phyloP scores from a whole-genome alignment of 2,797 vertebrate species.

The Oryzias sinensis region DNA sequence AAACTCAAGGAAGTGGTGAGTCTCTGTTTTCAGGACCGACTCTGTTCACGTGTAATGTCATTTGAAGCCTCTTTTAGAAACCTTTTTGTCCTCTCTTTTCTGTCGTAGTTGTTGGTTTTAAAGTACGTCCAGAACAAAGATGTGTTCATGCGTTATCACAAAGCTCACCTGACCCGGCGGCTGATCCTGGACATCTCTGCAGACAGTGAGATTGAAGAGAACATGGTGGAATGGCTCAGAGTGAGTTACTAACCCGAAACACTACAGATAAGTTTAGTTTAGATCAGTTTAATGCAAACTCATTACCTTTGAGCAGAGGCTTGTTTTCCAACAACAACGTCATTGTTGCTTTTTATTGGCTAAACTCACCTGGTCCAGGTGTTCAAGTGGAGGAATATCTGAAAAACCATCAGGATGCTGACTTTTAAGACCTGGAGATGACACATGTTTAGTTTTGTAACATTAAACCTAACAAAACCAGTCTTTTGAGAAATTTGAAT shows the following conservation, averaged over 20 bases:
- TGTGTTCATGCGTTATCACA: conserved; percentile 98
- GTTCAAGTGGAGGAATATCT: too few relatives aligned
- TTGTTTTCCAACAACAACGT: too few relatives aligned
- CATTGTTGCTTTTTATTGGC: too few relatives aligned
- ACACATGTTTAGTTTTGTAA: too few relatives aligned
- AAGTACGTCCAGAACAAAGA: conserved; percentile 99
- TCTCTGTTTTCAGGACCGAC: not conserved
- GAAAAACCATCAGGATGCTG: too few relatives aligned
- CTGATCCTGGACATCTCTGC: conserved; percentile 97
- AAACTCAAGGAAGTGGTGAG: conserved; percentile 97
- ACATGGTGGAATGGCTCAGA: conserved; percentile 98
- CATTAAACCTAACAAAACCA: too few relatives aligned
- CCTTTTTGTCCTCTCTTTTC: not conserved
- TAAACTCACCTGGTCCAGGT: too few relatives aligned
- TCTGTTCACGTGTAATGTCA: not conserved
- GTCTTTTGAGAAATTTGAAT: too few relatives aligned
- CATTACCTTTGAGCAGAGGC: too few relatives aligned
- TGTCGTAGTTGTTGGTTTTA: conserved; percentile 55
- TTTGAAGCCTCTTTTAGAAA: not conserved
- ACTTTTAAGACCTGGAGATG: too few relatives aligned
- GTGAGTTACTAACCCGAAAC: conserved; percentile 60
- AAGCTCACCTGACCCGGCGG: conserved; percentile 94
- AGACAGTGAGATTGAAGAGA: conserved; percentile 97
- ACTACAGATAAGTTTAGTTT: too few relatives aligned
- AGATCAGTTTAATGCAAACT: too few relatives aligned